Percentiles rank a stretch among this genome's conserved stretches.
Conservation (phyloP, 1,140 invertebrate species). For the Cydia pomonella region DNA sequence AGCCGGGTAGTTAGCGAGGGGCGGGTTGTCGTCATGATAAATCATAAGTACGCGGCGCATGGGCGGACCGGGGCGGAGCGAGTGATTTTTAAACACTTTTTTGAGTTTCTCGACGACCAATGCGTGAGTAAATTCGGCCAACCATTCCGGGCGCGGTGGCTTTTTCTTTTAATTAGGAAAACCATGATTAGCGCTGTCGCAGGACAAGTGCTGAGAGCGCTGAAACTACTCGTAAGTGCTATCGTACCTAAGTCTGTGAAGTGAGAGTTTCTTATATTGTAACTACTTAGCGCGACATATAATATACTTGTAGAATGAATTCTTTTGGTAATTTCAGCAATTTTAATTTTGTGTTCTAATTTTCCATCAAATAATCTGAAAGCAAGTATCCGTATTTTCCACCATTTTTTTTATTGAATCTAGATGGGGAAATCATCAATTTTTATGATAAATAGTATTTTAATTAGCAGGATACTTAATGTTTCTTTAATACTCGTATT, state of each 20-base stretch:
- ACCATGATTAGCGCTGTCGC: constrained; percentile 71
- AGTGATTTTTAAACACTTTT: constrained; percentile 80
- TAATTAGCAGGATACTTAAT: too few relatives aligned
- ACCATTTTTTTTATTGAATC: too few relatives aligned
- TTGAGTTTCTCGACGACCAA: constrained; percentile 73
- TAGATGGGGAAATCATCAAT: too few relatives aligned
- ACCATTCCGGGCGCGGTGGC: constrained; percentile 72
- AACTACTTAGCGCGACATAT: background rate
- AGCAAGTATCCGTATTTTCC: too few relatives aligned
- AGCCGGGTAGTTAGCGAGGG: constrained; percentile 73
- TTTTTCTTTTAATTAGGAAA: constrained; percentile 78
- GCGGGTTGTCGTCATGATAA: constrained; percentile 77
- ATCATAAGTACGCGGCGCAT: constrained; percentile 75
- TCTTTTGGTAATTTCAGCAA: too few relatives aligned
- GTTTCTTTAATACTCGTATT: too few relatives aligned
- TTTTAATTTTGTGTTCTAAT: too few relatives aligned
- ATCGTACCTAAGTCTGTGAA: background rate
- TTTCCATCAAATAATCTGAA: too few relatives aligned
- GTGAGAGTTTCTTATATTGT: background rate
- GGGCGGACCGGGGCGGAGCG: constrained; percentile 74
- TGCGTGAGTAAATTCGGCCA: constrained; percentile 65
- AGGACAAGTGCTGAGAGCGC: constrained; percentile 52
- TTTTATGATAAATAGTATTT: too few relatives aligned
- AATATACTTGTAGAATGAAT: too few relatives aligned
- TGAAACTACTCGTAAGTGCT: background rate